Evolutionary conservation across 2,113 vertebrate species (phyloP).

Genomic region (Myxocyprinus asiaticus): DNA sequence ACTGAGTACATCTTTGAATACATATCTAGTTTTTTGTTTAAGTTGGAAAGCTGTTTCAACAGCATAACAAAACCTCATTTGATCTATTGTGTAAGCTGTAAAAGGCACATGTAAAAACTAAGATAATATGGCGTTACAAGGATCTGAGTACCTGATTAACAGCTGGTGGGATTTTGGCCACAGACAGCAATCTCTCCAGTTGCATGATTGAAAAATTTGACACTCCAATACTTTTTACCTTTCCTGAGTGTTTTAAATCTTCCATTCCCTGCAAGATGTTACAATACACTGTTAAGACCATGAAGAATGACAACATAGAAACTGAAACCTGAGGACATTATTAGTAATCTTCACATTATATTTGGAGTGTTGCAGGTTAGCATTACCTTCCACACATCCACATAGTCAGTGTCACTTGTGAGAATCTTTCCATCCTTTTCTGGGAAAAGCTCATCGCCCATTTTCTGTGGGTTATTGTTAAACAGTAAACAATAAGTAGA

Average conservation of each 20-base stretch:
- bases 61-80: not conserved
- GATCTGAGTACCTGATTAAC: constrained; percentile 73
- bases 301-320: not conserved
- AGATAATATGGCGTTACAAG: too few relatives aligned
- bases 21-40: too few relatives aligned
- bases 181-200: constrained; percentile 73
- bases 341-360: too few relatives aligned
- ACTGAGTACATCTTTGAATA: too few relatives aligned
- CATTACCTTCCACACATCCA: constrained; percentile 80
- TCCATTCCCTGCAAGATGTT: constrained; percentile 74
- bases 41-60: not conserved
- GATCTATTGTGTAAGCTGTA: not conserved
- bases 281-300: not conserved
- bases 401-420: constrained; percentile 72
- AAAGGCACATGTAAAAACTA: too few relatives aligned
- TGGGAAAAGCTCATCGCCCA: constrained; percentile 69
- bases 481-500: not conserved
- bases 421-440: constrained; percentile 64
- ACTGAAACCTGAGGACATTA: too few relatives aligned
- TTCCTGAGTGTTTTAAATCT: constrained; percentile 70
- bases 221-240: constrained; percentile 78
- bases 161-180: constrained; percentile 70
- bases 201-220: constrained; percentile 78
- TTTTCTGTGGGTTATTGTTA: constrained; percentile 63
- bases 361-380: not conserved